Base-by-base conservation (phyloP, 2,113 vertebrate genomes). In the Zosterops lateralis region DNA sequence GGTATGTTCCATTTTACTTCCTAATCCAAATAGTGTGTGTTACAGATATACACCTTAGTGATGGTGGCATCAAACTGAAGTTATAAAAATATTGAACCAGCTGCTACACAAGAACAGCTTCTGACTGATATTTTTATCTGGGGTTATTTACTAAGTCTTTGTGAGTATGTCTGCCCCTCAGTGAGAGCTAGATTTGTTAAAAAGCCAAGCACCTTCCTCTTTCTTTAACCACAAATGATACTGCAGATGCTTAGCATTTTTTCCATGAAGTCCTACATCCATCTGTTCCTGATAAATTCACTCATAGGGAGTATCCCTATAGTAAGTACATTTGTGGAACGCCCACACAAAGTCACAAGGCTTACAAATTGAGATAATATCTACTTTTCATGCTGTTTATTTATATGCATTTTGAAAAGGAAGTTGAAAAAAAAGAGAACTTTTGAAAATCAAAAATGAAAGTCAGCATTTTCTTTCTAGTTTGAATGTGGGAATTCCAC, bases 401-500 rank as follows among this genome's bases (percentile, higher is more conserved):
- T 80, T 77, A 67, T 62, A 42, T 4, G 7, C 93, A 56, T 86
- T 77, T 78, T 60, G 42, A 88, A 81, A 71, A 90, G 56, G 61
- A 94, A 90, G n/a, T 10, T 71, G 42, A 65, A 84, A 76, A 76
- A 80, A 80, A 84, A 40, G 8, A 78, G 28, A 87, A 92, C 53
- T 72, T 89, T 34, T 68, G 44, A 96, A 92, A 84, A 90, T 50
- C 61, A 64, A 95, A 96, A 95, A 92, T 71, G 17, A 58, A 34
- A 82, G 65, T 64, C 89, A 89, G 60, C 38, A 6, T 60, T 94
- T 89, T 87, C 86, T 66, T 74, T 47, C 81, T 88, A 48, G 40
- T 77, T 31, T 66, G n/a, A 89, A 65, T 53, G 51, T 92, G 57
- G 87, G 84, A 91, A 84, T 92, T 61, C 91, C 48, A 92, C 22